Percentiles rank a stretch among this genome's conserved stretches.
These are phyloP conservation scores for Poecilia velifera DNA, from an alignment of 2,797 vertebrate species.

Conservation along the genomic window DNA sequence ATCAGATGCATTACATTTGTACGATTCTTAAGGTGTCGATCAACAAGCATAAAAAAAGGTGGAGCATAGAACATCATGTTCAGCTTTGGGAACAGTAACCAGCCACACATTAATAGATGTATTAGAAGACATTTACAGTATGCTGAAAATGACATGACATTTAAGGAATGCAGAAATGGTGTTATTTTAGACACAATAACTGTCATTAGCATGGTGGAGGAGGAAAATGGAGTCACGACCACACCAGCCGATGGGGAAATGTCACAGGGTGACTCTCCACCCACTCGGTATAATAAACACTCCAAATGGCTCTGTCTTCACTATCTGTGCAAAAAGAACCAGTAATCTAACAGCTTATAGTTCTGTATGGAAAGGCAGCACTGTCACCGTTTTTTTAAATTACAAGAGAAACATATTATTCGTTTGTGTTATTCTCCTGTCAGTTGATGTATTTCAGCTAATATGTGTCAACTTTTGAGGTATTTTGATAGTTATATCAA, in stretches of 20 bases:
- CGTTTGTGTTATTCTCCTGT: background rate
- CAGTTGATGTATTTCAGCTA: background rate
- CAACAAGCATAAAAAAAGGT: conserved; percentile 1
- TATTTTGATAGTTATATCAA: background rate
- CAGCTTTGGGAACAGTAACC: conserved; percentile 3
- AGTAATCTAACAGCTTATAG: conserved; percentile 8
- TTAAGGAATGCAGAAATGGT: conserved; percentile 58
- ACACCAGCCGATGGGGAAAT: conserved; percentile 66
- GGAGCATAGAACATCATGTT: background rate
- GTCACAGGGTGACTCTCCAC: conserved; percentile 67
- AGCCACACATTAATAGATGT: conserved; percentile 11
- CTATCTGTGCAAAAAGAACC: conserved; percentile 46
- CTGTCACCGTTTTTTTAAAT: background rate
- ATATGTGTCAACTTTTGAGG: background rate
- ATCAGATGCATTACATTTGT: too few species aligned
- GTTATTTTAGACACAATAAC: conserved; percentile 68
- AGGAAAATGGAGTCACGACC: conserved; percentile 73
- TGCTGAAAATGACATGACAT: conserved; percentile 62
- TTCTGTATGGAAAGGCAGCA: background rate
- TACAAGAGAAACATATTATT: background rate
- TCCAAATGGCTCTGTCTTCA: conserved; percentile 44
- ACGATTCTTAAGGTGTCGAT: too few species aligned
- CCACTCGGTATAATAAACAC: conserved; percentile 56
- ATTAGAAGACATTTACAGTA: conserved; percentile 36
- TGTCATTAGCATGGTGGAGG: conserved; percentile 69